Conservation (phyloP, 2,797 vertebrate species). For the Macropus fuliginosus region DNA sequence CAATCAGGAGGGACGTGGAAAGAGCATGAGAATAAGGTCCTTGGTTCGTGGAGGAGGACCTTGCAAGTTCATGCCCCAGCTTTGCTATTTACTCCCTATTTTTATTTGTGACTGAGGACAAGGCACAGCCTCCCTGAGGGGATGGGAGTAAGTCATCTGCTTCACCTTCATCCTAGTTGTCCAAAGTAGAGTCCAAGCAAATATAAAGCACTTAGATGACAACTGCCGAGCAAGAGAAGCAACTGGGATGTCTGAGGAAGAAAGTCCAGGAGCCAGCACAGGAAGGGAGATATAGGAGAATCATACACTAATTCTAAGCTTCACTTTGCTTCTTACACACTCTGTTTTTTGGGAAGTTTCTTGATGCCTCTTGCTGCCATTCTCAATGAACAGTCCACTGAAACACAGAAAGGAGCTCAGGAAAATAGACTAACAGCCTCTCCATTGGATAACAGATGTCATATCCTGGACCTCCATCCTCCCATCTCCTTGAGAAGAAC, state of each 20-base stretch:
- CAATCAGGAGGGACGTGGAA: background rate
- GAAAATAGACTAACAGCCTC: background rate
- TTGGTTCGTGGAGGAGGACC: background rate
- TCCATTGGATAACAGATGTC: background rate
- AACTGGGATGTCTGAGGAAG: background rate
- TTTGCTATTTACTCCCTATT: background rate
- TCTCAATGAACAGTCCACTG: background rate
- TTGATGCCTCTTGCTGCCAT: background rate
- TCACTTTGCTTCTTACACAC: background rate
- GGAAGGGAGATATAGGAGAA: background rate
- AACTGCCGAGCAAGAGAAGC: background rate
- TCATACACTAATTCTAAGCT: background rate
- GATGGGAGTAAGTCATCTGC: background rate
- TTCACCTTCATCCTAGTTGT: background rate
- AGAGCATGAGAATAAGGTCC: background rate
- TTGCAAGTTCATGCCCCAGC: background rate
- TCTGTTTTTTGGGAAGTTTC: slow-evolving; percentile 17
- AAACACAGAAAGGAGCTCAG: background rate
- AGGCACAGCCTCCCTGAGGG: background rate
- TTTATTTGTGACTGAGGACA: background rate
- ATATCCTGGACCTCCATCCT: background rate
- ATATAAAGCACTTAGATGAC: background rate
- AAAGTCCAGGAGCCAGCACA: background rate
- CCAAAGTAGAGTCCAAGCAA: background rate
- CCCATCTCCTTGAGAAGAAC: background rate